Evolutionary conservation across 1,140 invertebrate genomes (phyloP), one percentile per base, ranked within the genome.

Genomic region (Oryzaephilus surinamensis): DNA sequence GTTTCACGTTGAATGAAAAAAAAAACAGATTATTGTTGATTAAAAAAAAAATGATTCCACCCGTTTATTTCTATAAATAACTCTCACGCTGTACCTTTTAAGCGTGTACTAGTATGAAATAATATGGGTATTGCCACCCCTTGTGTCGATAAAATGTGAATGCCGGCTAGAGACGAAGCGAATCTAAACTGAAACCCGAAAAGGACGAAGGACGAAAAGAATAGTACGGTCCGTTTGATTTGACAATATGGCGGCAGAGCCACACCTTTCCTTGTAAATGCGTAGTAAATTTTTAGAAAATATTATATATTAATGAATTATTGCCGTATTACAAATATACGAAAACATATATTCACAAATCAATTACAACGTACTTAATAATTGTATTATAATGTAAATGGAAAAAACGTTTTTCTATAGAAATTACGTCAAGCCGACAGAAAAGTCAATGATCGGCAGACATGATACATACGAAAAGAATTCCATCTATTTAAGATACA

Each of bases 111-210:
- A 24, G 11, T 24, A 11, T n/a, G 23, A 31, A 30, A 18, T 6
- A 20, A 16, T 16, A 30, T 4, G 38, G 23, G 20, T 40, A 43
- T 29, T 43, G 44, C 43, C 48, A 51, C 45, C 51, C 45, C 41
- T n/a, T 38, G 32, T 41, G 26, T 37, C 23, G 37, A 44, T 34
- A 39, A 49, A 43, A 31, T 45, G 42, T 31, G 37, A 49, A 50
- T 42, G 46, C 43, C 39, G 35, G 38, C 31, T 33, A 13, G 27
- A 31, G 15, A 31, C 38, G 31, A 44, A 48, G 37, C 20, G n/a
- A 34, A 6, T 10, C 20, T n/a, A 24, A 2, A 24, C 6, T n/a
- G 10, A 24, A 6, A 24, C 8, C 6, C 10, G 6, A 21, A 21
- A 24, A n/a, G 23, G 10, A 11, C 11, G 11, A 24, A 10, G 8